Evolutionary conservation across 2,888 invertebrate species (phyloP).

Genomic region (Drosophila mimetica): DNA sequence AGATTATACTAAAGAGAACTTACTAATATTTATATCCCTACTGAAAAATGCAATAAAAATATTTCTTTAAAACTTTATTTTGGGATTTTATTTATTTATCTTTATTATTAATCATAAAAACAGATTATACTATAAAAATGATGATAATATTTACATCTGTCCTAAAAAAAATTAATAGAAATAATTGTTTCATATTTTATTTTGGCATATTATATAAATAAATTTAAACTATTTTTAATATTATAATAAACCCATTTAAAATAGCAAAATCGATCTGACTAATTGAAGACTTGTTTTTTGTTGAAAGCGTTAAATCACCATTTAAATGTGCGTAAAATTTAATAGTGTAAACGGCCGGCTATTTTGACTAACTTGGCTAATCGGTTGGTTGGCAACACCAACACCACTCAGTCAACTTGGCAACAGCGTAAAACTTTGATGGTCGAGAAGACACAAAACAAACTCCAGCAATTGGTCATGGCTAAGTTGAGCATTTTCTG

Average conservation of each 20-base stretch:
- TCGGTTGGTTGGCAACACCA: slow-evolving; percentile 9
- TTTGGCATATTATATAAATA: not conserved
- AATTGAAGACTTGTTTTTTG: not conserved
- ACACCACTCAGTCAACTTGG: slow-evolving; percentile 52
- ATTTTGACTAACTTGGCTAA: slow-evolving; percentile 1
- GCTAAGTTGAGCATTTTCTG: slow-evolving; percentile 64
- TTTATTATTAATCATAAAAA: too few species aligned
- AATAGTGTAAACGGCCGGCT: not conserved
- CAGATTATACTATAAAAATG: too few species aligned
- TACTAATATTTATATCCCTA: too few species aligned
- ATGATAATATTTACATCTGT: too few species aligned
- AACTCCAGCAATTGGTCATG: slow-evolving; percentile 36
- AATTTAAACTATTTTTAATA: not conserved
- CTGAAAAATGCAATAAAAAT: too few species aligned
- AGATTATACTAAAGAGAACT: too few species aligned
- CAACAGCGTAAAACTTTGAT: slow-evolving; percentile 71
- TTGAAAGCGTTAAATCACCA: not conserved
- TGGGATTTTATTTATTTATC: too few species aligned
- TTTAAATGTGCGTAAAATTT: not conserved
- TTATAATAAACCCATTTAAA: not conserved
- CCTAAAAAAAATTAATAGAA: too few species aligned
- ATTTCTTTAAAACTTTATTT: too few species aligned
- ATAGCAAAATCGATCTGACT: not conserved
- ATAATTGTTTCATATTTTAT: too few species aligned
- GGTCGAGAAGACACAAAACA: slow-evolving; percentile 34